These are phyloP conservation scores for Drosophila meridiana DNA, from an alignment of 2,888 invertebrate species.

Conservation along the genomic window DNA sequence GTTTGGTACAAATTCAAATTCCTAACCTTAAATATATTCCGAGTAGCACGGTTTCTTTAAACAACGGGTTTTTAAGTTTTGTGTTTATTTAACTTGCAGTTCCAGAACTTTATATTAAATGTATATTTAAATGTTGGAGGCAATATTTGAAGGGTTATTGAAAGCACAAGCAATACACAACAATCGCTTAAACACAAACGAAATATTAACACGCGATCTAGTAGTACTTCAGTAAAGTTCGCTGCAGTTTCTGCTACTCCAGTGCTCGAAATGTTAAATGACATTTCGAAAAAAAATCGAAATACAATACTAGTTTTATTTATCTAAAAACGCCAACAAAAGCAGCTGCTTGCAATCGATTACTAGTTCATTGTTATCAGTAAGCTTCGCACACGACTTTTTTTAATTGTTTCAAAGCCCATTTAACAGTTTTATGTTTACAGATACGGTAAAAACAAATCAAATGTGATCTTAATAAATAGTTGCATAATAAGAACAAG, in stretches of 20 bases:
- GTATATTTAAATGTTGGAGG: not conserved
- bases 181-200: not conserved
- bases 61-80: not conserved
- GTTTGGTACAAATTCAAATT: not conserved
- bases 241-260: not conserved
- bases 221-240: not conserved
- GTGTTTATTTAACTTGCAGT: not conserved
- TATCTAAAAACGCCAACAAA: not conserved
- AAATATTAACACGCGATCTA: not conserved
- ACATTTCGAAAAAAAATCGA: not conserved
- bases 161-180: not conserved
- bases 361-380: conserved; percentile 24
- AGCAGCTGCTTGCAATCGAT: conserved; percentile 40
- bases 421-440: not conserved
- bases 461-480: conserved; percentile 2
- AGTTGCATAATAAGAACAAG: not conserved
- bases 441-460: not conserved
- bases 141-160: not conserved
- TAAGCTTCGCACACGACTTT: not conserved
- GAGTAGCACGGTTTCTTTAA: not conserved
- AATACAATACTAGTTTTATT: not conserved
- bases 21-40: not conserved
- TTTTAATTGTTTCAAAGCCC: not conserved
- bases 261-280: not conserved
- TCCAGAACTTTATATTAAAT: not conserved